Percentiles rank a stretch among this genome's conserved stretches.
These are phyloP conservation scores for Pseudomyrmex dendroicus DNA, from an alignment of 1,140 invertebrate genomes.

Conservation along the genomic window DNA sequence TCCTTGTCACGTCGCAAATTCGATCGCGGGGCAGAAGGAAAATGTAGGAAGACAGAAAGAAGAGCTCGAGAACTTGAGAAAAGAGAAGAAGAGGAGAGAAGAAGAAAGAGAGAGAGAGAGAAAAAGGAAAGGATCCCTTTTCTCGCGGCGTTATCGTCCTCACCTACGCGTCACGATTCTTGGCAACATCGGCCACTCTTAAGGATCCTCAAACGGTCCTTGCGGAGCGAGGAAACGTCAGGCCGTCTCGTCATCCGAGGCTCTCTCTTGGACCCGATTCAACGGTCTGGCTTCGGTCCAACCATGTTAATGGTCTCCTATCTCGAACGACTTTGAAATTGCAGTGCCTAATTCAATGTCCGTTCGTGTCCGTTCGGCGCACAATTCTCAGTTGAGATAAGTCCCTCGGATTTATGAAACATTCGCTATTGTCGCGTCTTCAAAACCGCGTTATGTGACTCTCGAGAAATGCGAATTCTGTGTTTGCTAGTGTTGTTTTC, in stretches of 20 bases:
- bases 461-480: conserved; percentile 27
- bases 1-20: conserved; percentile 26
- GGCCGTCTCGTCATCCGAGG: conserved; percentile 46
- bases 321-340: conserved; percentile 48
- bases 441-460: conserved; percentile 15
- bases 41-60: conserved; percentile 30
- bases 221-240: conserved; percentile 39
- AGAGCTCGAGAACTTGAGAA: too few relatives aligned
- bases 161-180: conserved; percentile 49
- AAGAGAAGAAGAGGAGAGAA: too few relatives aligned
- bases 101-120: too few relatives aligned
- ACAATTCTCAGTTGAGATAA: conserved; percentile 41
- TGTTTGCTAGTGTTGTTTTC: conserved; percentile 2
- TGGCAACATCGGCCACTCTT: conserved; percentile 52
- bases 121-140: background rate
- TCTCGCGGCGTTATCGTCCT: conserved; percentile 32
- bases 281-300: conserved; percentile 59
- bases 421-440: conserved; percentile 38
- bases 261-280: conserved; percentile 58
- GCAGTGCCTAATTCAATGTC: conserved; percentile 56
- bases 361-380: conserved; percentile 20
- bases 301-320: conserved; percentile 50
- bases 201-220: conserved; percentile 47
- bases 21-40: conserved; percentile 17
- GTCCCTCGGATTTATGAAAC: conserved; percentile 41